Evolutionary conservation across 2,888 invertebrate genomes (phyloP).

Genomic region (Euzophera pinguis): DNA sequence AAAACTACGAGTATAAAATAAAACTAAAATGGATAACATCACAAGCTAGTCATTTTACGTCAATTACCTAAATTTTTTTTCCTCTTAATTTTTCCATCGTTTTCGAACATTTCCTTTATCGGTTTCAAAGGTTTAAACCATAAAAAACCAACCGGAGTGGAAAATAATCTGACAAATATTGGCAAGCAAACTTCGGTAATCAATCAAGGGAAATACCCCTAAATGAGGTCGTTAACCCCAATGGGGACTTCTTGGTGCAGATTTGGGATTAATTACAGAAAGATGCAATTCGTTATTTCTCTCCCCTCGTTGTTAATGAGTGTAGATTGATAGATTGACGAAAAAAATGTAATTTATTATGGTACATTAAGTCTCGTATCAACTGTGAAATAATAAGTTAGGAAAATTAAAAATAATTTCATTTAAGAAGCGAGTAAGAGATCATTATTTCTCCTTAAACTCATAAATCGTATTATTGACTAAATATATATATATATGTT

Average conservation of each 20-base stretch:
- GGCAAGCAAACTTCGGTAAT: conserved; percentile 51
- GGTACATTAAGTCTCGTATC: neutral
- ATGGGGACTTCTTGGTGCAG: conserved; percentile 39
- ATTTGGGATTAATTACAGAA: conserved; percentile 64
- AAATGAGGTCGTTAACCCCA: conserved; percentile 60
- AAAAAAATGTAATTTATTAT: neutral
- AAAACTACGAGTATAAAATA: too few species aligned
- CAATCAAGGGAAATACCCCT: conserved; percentile 41
- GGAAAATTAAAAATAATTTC: too few species aligned
- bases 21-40: too few species aligned
- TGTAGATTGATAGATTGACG: conserved; percentile 35
- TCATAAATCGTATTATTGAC: too few species aligned
- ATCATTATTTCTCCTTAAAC: too few species aligned
- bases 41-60: too few species aligned
- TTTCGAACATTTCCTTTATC: neutral
- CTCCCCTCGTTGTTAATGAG: conserved; percentile 37
- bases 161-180: conserved; percentile 70
- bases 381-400: too few species aligned
- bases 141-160: conserved; percentile 39
- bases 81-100: neutral
- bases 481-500: too few species aligned
- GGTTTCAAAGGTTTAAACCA: conserved; percentile 14
- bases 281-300: conserved; percentile 46
- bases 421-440: too few species aligned
- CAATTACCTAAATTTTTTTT: too few species aligned